Base-by-base conservation (phyloP, 2,797 vertebrate species). In the Hafferia zeledoni region DNA sequence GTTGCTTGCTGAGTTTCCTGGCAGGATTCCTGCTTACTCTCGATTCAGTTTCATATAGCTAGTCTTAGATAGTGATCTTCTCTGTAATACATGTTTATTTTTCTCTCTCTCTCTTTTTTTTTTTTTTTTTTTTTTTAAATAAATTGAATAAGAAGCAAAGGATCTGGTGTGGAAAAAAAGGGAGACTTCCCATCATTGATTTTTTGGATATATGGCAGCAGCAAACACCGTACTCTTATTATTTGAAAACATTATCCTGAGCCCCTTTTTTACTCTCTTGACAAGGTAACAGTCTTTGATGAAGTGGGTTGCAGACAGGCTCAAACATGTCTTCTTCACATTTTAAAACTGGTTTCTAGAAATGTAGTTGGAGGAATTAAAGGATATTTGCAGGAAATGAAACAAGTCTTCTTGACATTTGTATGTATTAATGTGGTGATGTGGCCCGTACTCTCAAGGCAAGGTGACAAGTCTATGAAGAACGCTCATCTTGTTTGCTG, bases 341-440 rank as follows among this genome's bases (percentile, higher is more conserved):
- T 83, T 89, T 89, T 83, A 68, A 85, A 94, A 87, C 7, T 77
- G 49, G 71, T 83, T 92, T 49, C 53, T 87, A 46, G 53, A 78
- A 93, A 74, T 1, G 0, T 22, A 52, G 59, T 69, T 82, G 56
- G 17, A 89, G 16, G 28, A 90, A 53, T 28, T 5, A 13, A 91
- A 85, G 49, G 46, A 37, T 87, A 46, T 91, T 67, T 91, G n/a
- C 64, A 43, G 89, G 37, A 92, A 83, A 74, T 63, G 10, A 83
- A 78, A 64, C 33, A 70, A 83, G 11, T 70, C 47, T 76, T 18
- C 35, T 67, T 79, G 75, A 79, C 52, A 43, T 63, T 11, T 53
- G 24, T 87, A 85, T 12, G 2, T 89, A 61, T 76, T 89, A 84
- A 84, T 94, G 89, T 67, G 71, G 50, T 81, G 20, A 41, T 56